Percentiles rank a stretch among this genome's conserved stretches.
Conservation (phyloP, 1,140 invertebrate species). For the Nasonia longicornis region DNA sequence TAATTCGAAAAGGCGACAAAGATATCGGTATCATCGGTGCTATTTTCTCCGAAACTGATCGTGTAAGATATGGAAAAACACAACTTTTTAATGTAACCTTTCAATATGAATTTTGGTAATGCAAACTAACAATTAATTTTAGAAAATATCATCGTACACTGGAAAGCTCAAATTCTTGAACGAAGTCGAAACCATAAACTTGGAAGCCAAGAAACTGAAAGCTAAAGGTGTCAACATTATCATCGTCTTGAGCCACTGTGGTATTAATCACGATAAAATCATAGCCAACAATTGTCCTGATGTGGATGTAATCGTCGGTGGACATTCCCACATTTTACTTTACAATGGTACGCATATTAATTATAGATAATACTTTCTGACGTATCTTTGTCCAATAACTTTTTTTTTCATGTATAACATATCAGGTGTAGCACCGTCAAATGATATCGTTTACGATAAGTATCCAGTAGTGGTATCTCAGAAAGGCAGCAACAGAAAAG, state of each 20-base stretch:
- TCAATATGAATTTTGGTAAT: neutral
- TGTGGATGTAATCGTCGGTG: slow-evolving; percentile 87
- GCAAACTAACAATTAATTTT: neutral
- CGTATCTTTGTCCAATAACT: neutral
- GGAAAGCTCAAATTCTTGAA: slow-evolving; percentile 76
- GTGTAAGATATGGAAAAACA: slow-evolving; percentile 67
- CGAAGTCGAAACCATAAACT: slow-evolving; percentile 75
- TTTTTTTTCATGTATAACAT: neutral
- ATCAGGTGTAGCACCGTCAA: slow-evolving; percentile 68
- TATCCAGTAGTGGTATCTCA: slow-evolving; percentile 79
- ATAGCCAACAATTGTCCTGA: slow-evolving; percentile 76
- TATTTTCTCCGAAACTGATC: slow-evolving; percentile 75
- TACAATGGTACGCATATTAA: slow-evolving; percentile 69
- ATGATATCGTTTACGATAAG: slow-evolving; percentile 69
- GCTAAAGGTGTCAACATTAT: slow-evolving; percentile 78
- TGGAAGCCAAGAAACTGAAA: slow-evolving; percentile 75
- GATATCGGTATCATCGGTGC: slow-evolving; percentile 88
- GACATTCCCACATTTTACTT: slow-evolving; percentile 87
- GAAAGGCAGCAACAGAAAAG: slow-evolving; percentile 68
- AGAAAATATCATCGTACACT: slow-evolving; percentile 72
- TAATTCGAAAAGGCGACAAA: slow-evolving; percentile 72
- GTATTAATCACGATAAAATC: slow-evolving; percentile 76
- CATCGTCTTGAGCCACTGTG: slow-evolving; percentile 84
- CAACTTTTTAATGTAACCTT: neutral
- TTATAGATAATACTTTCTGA: neutral